phyloP scores from a whole-genome alignment of 2,888 invertebrate genomes.

The Drosophila melanosoma region DNA sequence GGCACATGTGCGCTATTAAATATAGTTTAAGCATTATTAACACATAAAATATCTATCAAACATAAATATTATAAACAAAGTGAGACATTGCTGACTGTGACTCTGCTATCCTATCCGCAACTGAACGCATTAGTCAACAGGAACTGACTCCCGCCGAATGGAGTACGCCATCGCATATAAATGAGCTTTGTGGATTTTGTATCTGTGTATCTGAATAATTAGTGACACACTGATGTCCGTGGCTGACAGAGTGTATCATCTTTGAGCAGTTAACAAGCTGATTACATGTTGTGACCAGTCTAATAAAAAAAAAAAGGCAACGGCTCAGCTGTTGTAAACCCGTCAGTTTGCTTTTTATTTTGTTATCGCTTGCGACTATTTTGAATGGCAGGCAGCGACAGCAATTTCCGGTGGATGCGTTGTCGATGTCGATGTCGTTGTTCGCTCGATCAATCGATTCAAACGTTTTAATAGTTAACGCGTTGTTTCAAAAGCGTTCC shows the following conservation, averaged over 20 bases:
- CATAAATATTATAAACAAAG: background rate
- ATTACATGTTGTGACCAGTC: constrained; percentile 22
- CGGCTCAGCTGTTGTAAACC: constrained; percentile 13
- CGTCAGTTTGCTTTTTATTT: constrained; percentile 13
- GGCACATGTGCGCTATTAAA: background rate
- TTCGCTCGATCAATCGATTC: constrained; percentile 44
- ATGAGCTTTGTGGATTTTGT: constrained; percentile 53
- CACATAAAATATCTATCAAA: background rate
- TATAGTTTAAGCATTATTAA: background rate
- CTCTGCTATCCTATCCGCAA: background rate
- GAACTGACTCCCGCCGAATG: constrained; percentile 24
- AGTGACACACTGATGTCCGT: constrained; percentile 17
- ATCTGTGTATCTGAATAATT: constrained; percentile 60
- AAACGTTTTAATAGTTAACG: constrained; percentile 58
- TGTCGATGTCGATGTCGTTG: constrained; percentile 19
- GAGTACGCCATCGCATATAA: constrained; percentile 60
- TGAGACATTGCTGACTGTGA: background rate
- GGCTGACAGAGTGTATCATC: constrained; percentile 45
- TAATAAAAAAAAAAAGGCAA: constrained; percentile 19
- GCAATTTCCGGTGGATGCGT: constrained; percentile 49
- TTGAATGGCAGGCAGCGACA: constrained; percentile 38
- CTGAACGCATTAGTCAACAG: constrained; percentile 71
- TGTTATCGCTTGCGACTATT: constrained; percentile 22
- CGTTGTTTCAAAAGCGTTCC: constrained; percentile 63
- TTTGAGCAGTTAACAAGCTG: constrained; percentile 47